Evolutionary conservation across 2,113 vertebrate species (phyloP), one percentile per base, ranked within the genome.

Genomic region (Prolemur simus): DNA sequence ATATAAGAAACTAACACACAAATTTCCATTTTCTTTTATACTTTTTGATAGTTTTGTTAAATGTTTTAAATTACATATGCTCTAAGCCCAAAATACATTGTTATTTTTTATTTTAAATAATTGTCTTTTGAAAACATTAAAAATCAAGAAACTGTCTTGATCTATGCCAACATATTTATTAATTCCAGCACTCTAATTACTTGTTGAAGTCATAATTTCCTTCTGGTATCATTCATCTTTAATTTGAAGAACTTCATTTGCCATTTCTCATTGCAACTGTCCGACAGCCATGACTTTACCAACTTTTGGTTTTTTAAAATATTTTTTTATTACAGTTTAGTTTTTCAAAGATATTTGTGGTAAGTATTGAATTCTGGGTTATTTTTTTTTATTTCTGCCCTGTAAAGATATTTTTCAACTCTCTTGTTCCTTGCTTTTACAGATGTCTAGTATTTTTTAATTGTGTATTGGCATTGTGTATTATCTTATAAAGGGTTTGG

Each of bases 91-190:
- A 90, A 47, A 74, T 76, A 2, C 20, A n/a, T 14, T 69, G 4
- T 56, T 81, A 34, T n/a, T 39, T 71, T 34, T n/a, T 21, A 58
- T 42, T 71, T 89, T 34, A n/a, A 89, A 66, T 3, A 39, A 20
- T n/a, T 64, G 7, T 49, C 7, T 20, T 56, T 74, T 86, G 27
- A 81, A 32, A 60, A 1, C 3, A 74, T 74, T 18, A 66, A 42
- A 71, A 37, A 34, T 83, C 23, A 91, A 69, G 25, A 32, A n/a
- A 66, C 56, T 49, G 15, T 13, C 39, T 66, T 71, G 13, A 21
- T 60, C 0, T 14, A 20, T 66, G 4, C 1, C 29, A 56, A 14
- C 5, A 17, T 6, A 34, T 11, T 47, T 27, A 54, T 9, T 7
- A 27, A 54, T n/a, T 23, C 21, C 37, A 21, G 18, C 4, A 45